These are phyloP conservation scores for Podargus strigoides DNA, from an alignment of 2,797 vertebrate species.

Conservation along the genomic window DNA sequence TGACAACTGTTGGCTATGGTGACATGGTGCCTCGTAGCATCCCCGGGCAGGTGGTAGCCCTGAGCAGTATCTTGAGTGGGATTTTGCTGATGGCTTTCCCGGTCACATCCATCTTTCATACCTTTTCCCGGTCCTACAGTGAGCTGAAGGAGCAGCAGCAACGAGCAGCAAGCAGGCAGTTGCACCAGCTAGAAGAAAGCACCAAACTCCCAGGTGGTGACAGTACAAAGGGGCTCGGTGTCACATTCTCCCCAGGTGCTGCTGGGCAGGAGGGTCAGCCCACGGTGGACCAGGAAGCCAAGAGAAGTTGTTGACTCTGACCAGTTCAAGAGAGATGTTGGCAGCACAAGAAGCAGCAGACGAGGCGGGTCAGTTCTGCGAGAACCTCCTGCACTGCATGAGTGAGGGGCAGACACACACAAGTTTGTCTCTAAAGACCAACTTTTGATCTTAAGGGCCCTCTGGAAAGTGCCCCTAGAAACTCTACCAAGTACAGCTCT, in stretches of 20 bases:
- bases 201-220: conserved; percentile 72
- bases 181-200: conserved; percentile 79
- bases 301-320: background rate
- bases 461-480: background rate
- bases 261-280: conserved; percentile 4
- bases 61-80: conserved; percentile 95
- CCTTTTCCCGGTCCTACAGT: conserved; percentile 92
- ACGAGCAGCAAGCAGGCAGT: conserved; percentile 74
- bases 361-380: background rate
- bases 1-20: conserved; percentile 96
- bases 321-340: background rate
- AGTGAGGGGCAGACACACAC: background rate
- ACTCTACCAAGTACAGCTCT: background rate
- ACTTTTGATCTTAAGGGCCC: background rate
- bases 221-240: conserved; percentile 71
- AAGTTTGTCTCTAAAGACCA: background rate
- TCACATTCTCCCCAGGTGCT: conserved; percentile 18
- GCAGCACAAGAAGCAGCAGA: background rate
- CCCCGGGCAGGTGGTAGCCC: conserved; percentile 93
- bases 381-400: background rate
- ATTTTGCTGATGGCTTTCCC: conserved; percentile 98
- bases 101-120: conserved; percentile 96
- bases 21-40: conserved; percentile 98
- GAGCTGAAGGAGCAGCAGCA: conserved; percentile 93
- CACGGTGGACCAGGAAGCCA: background rate